Evolutionary conservation across 2,797 vertebrate species (phyloP).

Genomic region (Clarias laeviceps): DNA sequence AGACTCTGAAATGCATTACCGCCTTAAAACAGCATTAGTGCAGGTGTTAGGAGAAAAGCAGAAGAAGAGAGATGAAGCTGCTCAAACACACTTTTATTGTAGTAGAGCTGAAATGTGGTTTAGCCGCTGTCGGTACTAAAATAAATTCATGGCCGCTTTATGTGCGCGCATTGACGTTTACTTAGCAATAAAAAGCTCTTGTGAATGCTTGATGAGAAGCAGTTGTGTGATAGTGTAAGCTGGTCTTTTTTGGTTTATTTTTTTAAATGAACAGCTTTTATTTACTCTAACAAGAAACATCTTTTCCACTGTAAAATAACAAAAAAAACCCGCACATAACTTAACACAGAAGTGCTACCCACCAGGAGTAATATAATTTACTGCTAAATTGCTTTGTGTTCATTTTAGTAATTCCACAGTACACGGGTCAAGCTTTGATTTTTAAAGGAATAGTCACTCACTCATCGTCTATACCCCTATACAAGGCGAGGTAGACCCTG

Average conservation of each 20-base stretch:
- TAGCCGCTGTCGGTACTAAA: neutral
- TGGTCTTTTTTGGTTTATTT: constrained; percentile 9
- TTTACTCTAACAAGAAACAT: constrained; percentile 56
- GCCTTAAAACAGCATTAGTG: constrained; percentile 9
- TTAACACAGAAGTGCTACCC: neutral
- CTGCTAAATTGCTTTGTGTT: neutral
- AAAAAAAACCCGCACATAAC: neutral
- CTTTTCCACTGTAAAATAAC: neutral
- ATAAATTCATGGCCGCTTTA: constrained; percentile 1
- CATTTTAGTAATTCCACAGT: neutral
- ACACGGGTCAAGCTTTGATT: too few relatives aligned
- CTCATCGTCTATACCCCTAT: too few relatives aligned
- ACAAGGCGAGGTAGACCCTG: too few relatives aligned
- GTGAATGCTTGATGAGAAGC: constrained; percentile 18
- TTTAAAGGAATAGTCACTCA: neutral
- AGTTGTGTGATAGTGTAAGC: constrained; percentile 4
- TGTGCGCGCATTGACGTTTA: neutral
- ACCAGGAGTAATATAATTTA: neutral
- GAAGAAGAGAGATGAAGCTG: neutral
- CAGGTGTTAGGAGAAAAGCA: constrained; percentile 19
- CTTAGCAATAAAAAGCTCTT: constrained; percentile 12
- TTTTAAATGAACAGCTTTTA: constrained; percentile 50
- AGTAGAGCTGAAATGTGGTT: constrained; percentile 6
- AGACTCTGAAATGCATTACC: constrained; percentile 9
- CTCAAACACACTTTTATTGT: constrained; percentile 3